A percentile compares a stretch with the other conserved stretches of the same genome.
phyloP scores from a whole-genome alignment of 2,113 vertebrate species.

The Heterochromis multidens region DNA sequence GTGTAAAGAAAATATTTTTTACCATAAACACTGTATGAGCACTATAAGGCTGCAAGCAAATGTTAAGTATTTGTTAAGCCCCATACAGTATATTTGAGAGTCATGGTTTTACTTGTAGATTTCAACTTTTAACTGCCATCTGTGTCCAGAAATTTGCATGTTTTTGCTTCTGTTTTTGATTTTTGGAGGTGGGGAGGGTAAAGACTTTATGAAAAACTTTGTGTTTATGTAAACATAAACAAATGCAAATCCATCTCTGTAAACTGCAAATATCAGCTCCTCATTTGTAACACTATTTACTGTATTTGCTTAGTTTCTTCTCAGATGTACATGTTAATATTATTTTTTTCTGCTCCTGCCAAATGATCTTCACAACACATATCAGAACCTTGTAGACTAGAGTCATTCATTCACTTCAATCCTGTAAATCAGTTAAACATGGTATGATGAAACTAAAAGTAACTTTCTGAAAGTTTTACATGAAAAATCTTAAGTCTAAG shows the following conservation, averaged over 20 bases:
- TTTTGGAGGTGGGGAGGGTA: not conserved
- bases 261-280: not conserved
- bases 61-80: not conserved
- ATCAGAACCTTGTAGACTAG: not conserved
- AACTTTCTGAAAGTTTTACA: constrained; percentile 18
- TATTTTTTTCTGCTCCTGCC: not conserved
- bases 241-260: not conserved
- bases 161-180: not conserved
- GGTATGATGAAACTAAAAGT: not conserved
- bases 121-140: too few species aligned
- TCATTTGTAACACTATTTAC: not conserved
- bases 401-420: not conserved
- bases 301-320: not conserved
- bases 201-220: not conserved
- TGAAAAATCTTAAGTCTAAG: constrained; percentile 1
- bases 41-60: not conserved
- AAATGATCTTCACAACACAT: not conserved
- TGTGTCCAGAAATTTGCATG: not conserved
- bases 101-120: too few species aligned
- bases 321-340: not conserved
- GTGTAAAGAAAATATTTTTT: not conserved
- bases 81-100: too few species aligned
- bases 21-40: not conserved
- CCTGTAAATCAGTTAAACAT: not conserved
- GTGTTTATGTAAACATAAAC: not conserved